phyloP scores from a whole-genome alignment of 2,888 invertebrate species.

The Nasonovia ribisnigri region DNA sequence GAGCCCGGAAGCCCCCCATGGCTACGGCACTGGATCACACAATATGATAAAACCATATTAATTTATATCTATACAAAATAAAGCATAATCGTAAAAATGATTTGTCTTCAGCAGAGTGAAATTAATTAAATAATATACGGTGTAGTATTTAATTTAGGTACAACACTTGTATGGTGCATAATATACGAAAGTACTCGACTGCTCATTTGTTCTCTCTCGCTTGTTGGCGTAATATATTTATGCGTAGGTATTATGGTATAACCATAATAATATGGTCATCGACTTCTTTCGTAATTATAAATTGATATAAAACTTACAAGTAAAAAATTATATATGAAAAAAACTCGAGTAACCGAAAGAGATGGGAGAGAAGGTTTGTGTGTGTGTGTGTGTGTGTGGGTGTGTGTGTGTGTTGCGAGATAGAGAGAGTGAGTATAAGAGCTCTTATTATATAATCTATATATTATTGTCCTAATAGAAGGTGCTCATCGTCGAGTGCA shows the following conservation, averaged over 20 bases:
- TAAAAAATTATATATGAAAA: neutral
- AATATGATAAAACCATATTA: neutral
- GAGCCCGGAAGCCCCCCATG: too few species aligned
- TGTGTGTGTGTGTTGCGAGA: neutral
- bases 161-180: neutral
- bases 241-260: neutral
- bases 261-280: neutral
- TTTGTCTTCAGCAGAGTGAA: neutral
- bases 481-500: constrained; percentile 11
- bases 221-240: neutral
- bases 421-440: neutral
- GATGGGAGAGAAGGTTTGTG: neutral
- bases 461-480: constrained; percentile 9
- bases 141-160: neutral
- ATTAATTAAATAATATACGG: neutral
- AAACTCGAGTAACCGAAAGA: neutral
- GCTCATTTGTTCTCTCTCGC: neutral
- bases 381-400: too few species aligned
- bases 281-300: neutral
- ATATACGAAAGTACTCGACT: neutral
- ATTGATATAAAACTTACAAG: neutral
- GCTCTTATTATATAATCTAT: neutral
- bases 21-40: too few species aligned
- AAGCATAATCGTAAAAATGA: neutral
- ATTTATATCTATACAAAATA: neutral